Conservation (phyloP, 2,888 invertebrate genomes). For the Oligia latruncula region DNA sequence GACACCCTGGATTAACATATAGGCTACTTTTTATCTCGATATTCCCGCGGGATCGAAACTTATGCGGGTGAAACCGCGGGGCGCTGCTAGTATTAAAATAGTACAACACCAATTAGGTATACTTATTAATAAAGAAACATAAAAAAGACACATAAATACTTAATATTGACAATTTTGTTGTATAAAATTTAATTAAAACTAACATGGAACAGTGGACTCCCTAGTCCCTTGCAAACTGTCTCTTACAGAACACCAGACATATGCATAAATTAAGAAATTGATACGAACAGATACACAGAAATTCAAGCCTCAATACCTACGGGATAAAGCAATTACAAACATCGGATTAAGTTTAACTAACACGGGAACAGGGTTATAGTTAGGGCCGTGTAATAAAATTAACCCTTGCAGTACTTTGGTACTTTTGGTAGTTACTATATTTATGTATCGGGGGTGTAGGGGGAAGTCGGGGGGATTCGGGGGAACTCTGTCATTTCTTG, state of each 20-base stretch:
- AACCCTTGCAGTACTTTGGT: conserved; percentile 60
- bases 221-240: not conserved
- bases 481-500: conserved; percentile 43
- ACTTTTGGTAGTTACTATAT: conserved; percentile 18
- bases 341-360: conserved; percentile 64
- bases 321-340: conserved; percentile 63
- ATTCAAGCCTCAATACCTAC: conserved; percentile 31
- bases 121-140: no score
- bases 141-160: no score
- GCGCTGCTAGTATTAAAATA: no score
- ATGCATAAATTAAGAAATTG: conserved; percentile 22
- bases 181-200: not conserved
- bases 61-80: no score
- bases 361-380: conserved; percentile 63
- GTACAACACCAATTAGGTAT: no score
- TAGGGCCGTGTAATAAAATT: conserved; percentile 62
- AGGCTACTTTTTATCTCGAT: no score
- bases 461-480: not conserved
- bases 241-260: not conserved
- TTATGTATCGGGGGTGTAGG: conserved; percentile 7
- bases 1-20: no score
- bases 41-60: no score
- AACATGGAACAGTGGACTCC: not conserved
- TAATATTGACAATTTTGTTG: not conserved
- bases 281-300: conserved; percentile 43